These are phyloP conservation scores for Vulpes lagopus DNA, from an alignment of 2,113 vertebrate species.

Conservation along the genomic window DNA sequence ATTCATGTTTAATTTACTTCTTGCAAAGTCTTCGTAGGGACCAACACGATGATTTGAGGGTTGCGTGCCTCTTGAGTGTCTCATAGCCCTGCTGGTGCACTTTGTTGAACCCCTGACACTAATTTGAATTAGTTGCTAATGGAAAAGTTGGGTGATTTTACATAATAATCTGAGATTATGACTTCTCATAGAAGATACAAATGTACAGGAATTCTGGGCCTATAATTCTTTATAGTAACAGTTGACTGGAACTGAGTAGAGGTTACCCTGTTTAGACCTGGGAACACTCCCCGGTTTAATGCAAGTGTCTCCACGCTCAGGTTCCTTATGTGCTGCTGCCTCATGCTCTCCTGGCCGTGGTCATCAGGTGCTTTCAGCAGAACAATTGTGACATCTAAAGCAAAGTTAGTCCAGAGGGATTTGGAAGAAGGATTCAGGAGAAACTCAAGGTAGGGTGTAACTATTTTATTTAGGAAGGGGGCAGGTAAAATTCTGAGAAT, in stretches of 20 bases:
- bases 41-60: background rate
- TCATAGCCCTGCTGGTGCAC: background rate
- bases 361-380: background rate
- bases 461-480: background rate
- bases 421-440: background rate
- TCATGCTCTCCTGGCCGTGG: background rate
- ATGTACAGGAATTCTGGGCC: background rate
- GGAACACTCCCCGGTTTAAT: background rate
- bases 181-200: background rate
- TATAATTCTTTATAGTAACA: background rate
- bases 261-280: background rate
- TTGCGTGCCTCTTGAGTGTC: background rate
- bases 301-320: too few species aligned
- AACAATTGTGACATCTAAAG: background rate
- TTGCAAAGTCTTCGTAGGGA: background rate
- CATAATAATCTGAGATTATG: background rate
- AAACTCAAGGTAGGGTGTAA: background rate
- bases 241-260: background rate
- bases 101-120: background rate
- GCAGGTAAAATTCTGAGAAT: background rate
- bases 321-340: background rate
- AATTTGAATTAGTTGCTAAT: background rate
- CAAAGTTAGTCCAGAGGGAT: background rate
- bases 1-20: background rate
- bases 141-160: background rate